A percentile compares a stretch with the other conserved stretches of the same genome.
These are phyloP conservation scores for Progne subis DNA, from an alignment of 2,113 vertebrate genomes.

Conservation along the genomic window DNA sequence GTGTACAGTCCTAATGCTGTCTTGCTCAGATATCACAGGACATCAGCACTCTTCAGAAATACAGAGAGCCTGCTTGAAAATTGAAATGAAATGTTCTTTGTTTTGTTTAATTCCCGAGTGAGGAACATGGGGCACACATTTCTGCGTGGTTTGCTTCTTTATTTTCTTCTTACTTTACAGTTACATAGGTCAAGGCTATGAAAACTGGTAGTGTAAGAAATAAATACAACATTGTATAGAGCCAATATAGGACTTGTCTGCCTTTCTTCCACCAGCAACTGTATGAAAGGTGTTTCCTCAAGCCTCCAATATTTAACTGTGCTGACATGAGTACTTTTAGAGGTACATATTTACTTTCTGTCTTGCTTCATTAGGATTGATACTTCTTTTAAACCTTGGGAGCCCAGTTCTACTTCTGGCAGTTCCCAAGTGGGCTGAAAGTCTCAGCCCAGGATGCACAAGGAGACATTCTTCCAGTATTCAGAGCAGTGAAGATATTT, in stretches of 20 bases:
- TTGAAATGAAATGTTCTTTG: not conserved
- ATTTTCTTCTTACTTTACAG: not conserved
- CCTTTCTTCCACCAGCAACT: not conserved
- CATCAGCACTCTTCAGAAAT: not conserved
- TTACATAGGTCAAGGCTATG: not conserved
- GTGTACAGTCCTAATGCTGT: not conserved
- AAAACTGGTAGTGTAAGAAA: not conserved
- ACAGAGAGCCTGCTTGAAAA: not conserved
- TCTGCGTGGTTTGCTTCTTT: not conserved
- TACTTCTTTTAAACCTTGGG: not conserved
- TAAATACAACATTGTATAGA: not conserved
- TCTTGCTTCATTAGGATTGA: not conserved
- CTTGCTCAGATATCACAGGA: not conserved
- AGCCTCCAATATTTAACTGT: not conserved
- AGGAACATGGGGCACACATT: not conserved
- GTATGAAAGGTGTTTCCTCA: not conserved
- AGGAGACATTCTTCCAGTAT: not conserved
- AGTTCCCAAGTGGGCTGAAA: not conserved
- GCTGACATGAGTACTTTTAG: not conserved
- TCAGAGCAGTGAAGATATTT: not conserved
- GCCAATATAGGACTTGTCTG: not conserved
- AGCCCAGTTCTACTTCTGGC: not conserved
- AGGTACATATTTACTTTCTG: not conserved
- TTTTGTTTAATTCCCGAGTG: not conserved
- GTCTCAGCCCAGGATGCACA: not conserved